Evolutionary conservation across 2,113 vertebrate species (phyloP).

Genomic region (Cheilinus undulatus): DNA sequence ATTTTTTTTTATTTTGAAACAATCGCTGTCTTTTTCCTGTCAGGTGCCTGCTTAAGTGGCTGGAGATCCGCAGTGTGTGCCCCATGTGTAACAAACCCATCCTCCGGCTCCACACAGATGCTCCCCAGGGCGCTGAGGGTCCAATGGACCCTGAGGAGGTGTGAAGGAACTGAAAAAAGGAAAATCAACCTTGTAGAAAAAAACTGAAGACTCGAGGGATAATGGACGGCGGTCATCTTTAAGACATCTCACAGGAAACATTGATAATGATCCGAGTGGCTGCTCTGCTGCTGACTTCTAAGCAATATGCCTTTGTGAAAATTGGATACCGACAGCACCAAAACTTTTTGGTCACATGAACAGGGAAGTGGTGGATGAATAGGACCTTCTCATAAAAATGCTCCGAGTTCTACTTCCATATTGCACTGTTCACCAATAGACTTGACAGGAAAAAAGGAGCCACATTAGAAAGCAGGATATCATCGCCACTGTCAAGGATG

Average conservation of each 20-base stretch:
- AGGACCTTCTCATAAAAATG: conserved; percentile 62
- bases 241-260: conserved; percentile 70
- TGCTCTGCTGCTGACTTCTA: conserved; percentile 41
- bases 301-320: conserved; percentile 58
- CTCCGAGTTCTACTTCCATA: conserved; percentile 71
- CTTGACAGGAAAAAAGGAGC: conserved; percentile 51
- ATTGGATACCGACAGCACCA: conserved; percentile 55
- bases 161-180: conserved; percentile 58
- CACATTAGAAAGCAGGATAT: conserved; percentile 55
- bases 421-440: conserved; percentile 67
- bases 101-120: conserved; percentile 80
- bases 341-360: conserved; percentile 52
- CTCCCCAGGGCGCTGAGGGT: conserved; percentile 79
- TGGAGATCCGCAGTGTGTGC: conserved; percentile 88
- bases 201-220: conserved; percentile 60
- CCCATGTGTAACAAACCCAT: conserved; percentile 89
- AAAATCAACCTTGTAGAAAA: conserved; percentile 42
- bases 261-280: conserved; percentile 61
- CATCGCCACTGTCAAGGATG: conserved; percentile 64
- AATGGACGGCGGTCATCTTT: conserved; percentile 59
- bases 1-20: neutral
- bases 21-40: neutral
- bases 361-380: conserved; percentile 50
- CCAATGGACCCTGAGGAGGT: conserved; percentile 85
- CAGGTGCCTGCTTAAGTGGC: conserved; percentile 88